Evolutionary conservation across 2,888 invertebrate species (phyloP).

Genomic region (Resseliella maxima): DNA sequence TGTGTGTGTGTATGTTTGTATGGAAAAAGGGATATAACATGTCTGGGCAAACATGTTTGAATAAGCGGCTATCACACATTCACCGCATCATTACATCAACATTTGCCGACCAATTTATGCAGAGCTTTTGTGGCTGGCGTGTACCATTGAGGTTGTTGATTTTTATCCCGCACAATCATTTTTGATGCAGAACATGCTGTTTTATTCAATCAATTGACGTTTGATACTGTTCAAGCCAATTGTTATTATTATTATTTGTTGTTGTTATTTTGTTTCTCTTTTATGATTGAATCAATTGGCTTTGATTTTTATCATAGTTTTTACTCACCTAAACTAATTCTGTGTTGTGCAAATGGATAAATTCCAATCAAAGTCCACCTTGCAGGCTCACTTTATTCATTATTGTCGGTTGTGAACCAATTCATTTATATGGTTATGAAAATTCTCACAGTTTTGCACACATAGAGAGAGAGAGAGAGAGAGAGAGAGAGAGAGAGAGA

Average conservation of each 20-base stretch:
- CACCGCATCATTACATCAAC: constrained; percentile 44
- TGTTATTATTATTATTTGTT: not conserved
- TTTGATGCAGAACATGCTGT: constrained; percentile 30
- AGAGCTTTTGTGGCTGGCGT: not conserved
- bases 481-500: too few species aligned
- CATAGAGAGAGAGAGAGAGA: not conserved
- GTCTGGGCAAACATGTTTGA: constrained; percentile 48
- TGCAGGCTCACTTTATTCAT: not conserved
- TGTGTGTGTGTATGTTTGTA: not conserved
- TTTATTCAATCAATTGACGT: constrained; percentile 6
- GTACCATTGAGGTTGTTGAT: not conserved
- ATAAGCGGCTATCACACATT: constrained; percentile 49
- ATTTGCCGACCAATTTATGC: constrained; percentile 36
- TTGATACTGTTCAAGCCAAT: not conserved
- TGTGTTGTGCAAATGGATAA: not conserved
- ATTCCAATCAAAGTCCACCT: not conserved
- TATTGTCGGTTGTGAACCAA: not conserved
- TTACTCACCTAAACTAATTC: not conserved
- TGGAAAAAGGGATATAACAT: not conserved
- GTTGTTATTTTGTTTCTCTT: not conserved
- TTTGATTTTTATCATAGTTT: not conserved
- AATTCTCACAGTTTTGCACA: not conserved
- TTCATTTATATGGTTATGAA: not conserved
- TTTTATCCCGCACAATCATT: not conserved
- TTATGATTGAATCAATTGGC: not conserved